Percentiles rank a stretch among this genome's conserved stretches.
Evolutionary conservation across 2,113 vertebrate species (phyloP).

Genomic region (Clarias macrocephalus): DNA sequence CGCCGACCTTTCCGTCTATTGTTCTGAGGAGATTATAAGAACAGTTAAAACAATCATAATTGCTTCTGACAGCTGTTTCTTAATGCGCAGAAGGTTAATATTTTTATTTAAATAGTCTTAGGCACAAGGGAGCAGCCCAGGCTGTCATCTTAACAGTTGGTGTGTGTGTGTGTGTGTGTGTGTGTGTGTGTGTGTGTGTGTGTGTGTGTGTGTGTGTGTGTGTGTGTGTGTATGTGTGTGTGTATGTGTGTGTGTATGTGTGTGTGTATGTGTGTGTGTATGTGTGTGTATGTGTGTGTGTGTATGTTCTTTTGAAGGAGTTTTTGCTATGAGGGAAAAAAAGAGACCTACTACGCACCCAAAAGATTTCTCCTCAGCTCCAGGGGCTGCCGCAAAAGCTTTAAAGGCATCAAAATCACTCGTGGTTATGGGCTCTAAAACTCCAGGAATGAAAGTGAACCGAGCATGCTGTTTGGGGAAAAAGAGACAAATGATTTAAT

Average conservation of each 20-base stretch:
- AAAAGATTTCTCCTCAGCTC: conserved; percentile 31
- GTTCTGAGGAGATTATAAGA: background rate
- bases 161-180: conserved; percentile 29
- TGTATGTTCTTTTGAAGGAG: conserved; percentile 38
- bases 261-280: conserved; percentile 9
- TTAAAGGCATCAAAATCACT: conserved; percentile 52
- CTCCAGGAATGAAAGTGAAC: conserved; percentile 35
- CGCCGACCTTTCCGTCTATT: background rate
- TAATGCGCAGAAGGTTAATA: conserved; percentile 48
- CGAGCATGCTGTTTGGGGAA: conserved; percentile 41
- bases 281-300: conserved; percentile 18
- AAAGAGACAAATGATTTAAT: conserved; percentile 62
- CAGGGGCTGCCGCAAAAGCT: conserved; percentile 41
- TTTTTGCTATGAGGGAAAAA: conserved; percentile 17
- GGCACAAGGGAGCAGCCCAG: conserved; percentile 19
- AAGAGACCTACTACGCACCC: conserved; percentile 27
- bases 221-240: background rate
- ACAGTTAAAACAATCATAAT: background rate
- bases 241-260: conserved; percentile 6
- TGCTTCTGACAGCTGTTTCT: conserved; percentile 20
- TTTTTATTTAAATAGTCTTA: conserved; percentile 44
- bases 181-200: background rate
- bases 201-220: background rate
- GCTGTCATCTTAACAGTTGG: conserved; percentile 40
- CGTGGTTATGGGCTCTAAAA: conserved; percentile 30